Conservation (phyloP, 2,797 vertebrate species). For the Helostoma temminkii region DNA sequence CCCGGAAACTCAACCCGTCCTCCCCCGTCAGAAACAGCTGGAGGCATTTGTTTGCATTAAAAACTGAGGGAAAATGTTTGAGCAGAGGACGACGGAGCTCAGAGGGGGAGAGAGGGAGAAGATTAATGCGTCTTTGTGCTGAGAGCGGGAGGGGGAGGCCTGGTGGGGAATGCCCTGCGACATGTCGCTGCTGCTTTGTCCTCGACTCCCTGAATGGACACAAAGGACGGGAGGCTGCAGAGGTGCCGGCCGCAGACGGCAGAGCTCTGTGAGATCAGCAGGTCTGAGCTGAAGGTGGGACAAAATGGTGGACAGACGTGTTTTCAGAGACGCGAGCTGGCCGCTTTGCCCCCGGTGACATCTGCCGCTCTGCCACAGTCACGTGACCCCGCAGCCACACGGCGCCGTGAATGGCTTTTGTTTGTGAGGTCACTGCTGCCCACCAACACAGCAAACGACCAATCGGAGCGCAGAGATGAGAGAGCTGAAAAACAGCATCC, state of each 20-base stretch:
- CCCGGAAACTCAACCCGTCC: constrained; percentile 16
- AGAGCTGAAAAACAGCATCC: no score
- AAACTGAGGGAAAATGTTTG: constrained; percentile 18
- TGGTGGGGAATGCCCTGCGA: constrained; percentile 18
- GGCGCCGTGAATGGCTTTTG: constrained; percentile 76
- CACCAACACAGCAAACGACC: neutral
- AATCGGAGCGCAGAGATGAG: constrained; percentile 2
- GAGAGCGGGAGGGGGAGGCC: constrained; percentile 2
- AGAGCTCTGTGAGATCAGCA: constrained; percentile 65
- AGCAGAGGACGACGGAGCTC: constrained; percentile 22
- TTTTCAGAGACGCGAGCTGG: constrained; percentile 11
- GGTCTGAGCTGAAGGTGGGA: constrained; percentile 12
- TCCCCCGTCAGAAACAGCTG: constrained; percentile 46
- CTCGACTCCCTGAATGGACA: constrained; percentile 63
- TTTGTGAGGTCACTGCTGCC: constrained; percentile 74
- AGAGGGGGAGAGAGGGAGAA: neutral
- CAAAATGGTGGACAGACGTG: constrained; percentile 39
- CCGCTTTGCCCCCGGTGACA: constrained; percentile 63
- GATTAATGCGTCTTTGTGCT: constrained; percentile 58
- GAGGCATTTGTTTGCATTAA: constrained; percentile 39
- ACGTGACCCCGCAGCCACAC: constrained; percentile 81
- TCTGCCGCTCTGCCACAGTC: constrained; percentile 69
- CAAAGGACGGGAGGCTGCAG: constrained; percentile 74
- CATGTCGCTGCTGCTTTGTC: constrained; percentile 68
- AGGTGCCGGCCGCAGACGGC: constrained; percentile 74